phyloP scores from a whole-genome alignment of 2,888 invertebrate genomes.

The Quadroppia sp. region DNA sequence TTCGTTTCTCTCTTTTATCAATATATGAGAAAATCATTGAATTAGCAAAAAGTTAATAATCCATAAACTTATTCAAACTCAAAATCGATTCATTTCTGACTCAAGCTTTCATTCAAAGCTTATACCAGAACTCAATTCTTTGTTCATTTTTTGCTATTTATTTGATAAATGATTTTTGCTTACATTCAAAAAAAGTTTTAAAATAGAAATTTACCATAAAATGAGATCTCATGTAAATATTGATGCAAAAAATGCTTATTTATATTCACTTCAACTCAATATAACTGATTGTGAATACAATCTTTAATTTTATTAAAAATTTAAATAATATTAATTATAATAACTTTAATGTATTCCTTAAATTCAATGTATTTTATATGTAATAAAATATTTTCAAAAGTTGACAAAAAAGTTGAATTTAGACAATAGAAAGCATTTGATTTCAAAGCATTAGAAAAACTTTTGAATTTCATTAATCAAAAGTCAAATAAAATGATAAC shows the following conservation, averaged over 20 bases:
- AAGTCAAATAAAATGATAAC: too few relatives aligned
- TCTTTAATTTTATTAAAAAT: not conserved
- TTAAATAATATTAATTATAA: too few relatives aligned
- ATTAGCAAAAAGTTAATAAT: conserved; percentile 35
- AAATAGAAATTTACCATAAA: not conserved
- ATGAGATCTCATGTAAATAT: conserved; percentile 11
- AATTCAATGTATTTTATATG: too few relatives aligned
- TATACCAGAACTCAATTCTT: conserved; percentile 14
- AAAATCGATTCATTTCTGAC: conserved; percentile 11
- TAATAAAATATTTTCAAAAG: too few relatives aligned
- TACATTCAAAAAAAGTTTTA: not conserved
- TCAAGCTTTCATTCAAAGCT: not conserved
- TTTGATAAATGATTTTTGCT: conserved; percentile 13
- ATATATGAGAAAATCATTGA: not conserved
- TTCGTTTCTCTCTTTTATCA: not conserved
- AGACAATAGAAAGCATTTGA: too few relatives aligned
- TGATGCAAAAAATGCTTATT: not conserved
- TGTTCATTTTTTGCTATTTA: not conserved
- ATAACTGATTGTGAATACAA: not conserved
- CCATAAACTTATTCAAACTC: conserved; percentile 27
- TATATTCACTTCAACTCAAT: conserved; percentile 7
- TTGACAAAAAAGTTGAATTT: too few relatives aligned
- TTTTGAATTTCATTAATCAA: too few relatives aligned
- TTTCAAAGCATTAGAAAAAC: too few relatives aligned
- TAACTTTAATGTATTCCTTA: too few relatives aligned